These are phyloP conservation scores for Oligia fasciuncula DNA, from an alignment of 2,888 invertebrate species.

Conservation along the genomic window DNA sequence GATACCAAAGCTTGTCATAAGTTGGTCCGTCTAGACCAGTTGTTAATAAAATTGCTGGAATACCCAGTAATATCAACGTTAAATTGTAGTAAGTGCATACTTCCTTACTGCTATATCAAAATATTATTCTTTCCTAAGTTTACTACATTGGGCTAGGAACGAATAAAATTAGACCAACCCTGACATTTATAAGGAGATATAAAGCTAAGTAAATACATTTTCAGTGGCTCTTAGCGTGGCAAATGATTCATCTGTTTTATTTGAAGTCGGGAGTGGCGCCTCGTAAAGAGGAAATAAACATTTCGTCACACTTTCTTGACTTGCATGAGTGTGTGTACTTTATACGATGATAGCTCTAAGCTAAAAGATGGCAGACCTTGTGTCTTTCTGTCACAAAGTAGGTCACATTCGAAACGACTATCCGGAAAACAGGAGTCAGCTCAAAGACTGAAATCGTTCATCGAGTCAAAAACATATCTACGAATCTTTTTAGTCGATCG, in stretches of 20 bases:
- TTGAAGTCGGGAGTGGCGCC: constrained; percentile 11
- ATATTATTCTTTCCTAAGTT: not conserved
- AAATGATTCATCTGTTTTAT: constrained; percentile 45
- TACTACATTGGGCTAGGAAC: not conserved
- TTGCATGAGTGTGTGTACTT: constrained; percentile 8
- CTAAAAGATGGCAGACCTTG: not conserved
- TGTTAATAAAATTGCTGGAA: not conserved
- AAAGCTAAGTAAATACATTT: constrained; percentile 35
- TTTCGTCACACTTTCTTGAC: constrained; percentile 14
- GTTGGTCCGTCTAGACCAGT: not conserved
- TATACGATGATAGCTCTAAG: not conserved
- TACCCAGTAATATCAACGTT: no score
- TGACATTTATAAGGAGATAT: constrained; percentile 14
- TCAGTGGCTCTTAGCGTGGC: constrained; percentile 13
- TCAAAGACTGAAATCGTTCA: not conserved
- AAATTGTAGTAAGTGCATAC: not conserved
- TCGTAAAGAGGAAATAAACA: constrained; percentile 39
- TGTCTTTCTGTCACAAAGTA: not conserved
- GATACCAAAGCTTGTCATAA: not conserved
- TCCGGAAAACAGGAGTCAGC: not conserved
- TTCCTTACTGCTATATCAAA: no score
- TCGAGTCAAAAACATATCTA: not conserved
- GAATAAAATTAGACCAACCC: constrained; percentile 1
- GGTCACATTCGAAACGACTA: not conserved
- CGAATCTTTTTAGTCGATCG: not conserved